Evolutionary conservation across 2,113 vertebrate species (phyloP).

Genomic region (Pteropus alecto): DNA sequence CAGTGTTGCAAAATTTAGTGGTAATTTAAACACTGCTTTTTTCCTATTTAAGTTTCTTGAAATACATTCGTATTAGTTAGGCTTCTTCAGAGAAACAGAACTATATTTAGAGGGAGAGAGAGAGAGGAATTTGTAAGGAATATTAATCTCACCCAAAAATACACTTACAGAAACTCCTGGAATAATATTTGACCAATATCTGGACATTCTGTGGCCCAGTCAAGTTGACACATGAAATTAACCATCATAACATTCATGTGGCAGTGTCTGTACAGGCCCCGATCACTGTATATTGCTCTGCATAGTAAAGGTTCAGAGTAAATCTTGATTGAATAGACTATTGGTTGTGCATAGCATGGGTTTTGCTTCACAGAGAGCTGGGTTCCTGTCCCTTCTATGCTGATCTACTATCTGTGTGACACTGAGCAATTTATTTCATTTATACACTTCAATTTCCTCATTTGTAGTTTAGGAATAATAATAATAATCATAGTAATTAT

Average conservation of each 20-base stretch:
- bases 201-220: not conserved
- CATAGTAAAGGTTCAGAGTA: not conserved
- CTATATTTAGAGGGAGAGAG: not conserved
- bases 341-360: not conserved
- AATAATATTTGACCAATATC: not conserved
- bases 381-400: not conserved
- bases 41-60: constrained; percentile 28
- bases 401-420: not conserved
- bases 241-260: not conserved
- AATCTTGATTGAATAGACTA: not conserved
- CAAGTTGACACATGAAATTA: not conserved
- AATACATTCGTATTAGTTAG: not conserved
- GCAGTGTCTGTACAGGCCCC: not conserved
- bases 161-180: not conserved
- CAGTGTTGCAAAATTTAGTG: constrained; percentile 14
- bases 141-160: not conserved
- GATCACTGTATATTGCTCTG: not conserved
- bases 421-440: not conserved
- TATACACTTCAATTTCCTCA: not conserved
- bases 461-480: constrained; percentile 1
- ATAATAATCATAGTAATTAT: not conserved
- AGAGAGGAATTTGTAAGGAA: not conserved
- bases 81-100: constrained; percentile 13
- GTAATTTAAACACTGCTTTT: constrained; percentile 21
- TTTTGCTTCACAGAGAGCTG: not conserved